A percentile compares a stretch with the other conserved stretches of the same genome.
Evolutionary conservation across 1,140 invertebrate species (phyloP).

Genomic region (Cyrtorhinus lividipennis): DNA sequence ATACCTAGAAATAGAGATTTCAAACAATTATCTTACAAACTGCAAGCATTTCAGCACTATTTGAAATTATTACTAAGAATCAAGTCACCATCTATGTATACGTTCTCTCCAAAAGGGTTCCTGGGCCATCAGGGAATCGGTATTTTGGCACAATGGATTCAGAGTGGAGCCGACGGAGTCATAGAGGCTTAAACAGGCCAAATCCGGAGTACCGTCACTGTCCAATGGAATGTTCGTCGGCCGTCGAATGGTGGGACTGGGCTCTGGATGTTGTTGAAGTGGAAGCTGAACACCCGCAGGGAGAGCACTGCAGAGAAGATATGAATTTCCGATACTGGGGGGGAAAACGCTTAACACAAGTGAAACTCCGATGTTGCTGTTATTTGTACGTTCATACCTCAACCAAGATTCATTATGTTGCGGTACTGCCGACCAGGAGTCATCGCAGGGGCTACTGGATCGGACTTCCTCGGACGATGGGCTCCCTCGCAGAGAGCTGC

Average conservation of each 20-base stretch:
- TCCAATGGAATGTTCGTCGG: not conserved
- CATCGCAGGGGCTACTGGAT: conserved; percentile 19
- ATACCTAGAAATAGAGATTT: no score
- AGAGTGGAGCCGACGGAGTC: not conserved
- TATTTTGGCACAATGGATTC: not conserved
- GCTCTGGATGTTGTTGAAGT: not conserved
- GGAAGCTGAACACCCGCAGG: not conserved
- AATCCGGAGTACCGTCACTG: not conserved
- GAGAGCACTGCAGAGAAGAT: not conserved
- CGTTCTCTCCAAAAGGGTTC: not conserved
- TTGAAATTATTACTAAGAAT: no score
- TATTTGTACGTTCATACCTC: no score
- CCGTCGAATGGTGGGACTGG: not conserved
- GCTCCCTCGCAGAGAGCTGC: conserved; percentile 5
- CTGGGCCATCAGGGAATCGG: not conserved
- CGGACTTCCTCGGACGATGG: conserved; percentile 6
- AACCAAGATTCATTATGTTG: not conserved
- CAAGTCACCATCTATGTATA: conserved; percentile 37
- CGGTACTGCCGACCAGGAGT: conserved; percentile 3
- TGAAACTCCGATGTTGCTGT: no score
- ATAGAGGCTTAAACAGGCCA: not conserved
- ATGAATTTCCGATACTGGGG: not conserved
- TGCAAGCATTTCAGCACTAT: no score
- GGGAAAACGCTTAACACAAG: not conserved
- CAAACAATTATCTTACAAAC: no score